phyloP scores from a whole-genome alignment of 2,797 vertebrate species.

The Labroides dimidiatus region DNA sequence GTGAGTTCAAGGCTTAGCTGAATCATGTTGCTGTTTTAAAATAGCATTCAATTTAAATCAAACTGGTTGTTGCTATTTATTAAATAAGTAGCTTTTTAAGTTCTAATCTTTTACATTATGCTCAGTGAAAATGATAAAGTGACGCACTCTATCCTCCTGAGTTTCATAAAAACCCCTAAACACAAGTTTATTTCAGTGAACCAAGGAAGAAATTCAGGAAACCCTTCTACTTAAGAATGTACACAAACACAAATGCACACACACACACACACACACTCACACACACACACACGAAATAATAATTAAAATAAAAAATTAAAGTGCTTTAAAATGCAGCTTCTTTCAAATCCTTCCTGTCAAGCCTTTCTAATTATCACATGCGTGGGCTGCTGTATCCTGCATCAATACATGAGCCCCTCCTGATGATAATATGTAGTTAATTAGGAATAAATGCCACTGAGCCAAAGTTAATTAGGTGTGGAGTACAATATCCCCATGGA shows the following conservation, averaged over 20 bases:
- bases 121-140: background rate
- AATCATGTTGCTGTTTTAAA: background rate
- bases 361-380: slow-evolving; percentile 67
- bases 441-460: slow-evolving; percentile 79
- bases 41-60: background rate
- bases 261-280: background rate
- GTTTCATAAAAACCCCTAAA: background rate
- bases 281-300: background rate
- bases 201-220: slow-evolving; percentile 11
- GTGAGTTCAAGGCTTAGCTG: too few species aligned
- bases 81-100: background rate
- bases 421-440: slow-evolving; percentile 80
- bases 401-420: slow-evolving; percentile 69
- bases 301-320: too few species aligned
- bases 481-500: slow-evolving; percentile 63
- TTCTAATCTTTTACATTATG: too few species aligned
- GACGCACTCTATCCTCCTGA: background rate
- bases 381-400: slow-evolving; percentile 65
- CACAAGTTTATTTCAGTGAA: slow-evolving; percentile 5
- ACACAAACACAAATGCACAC: background rate
- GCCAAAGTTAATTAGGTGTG: slow-evolving; percentile 76
- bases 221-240: background rate
- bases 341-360: slow-evolving; percentile 53
- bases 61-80: background rate
- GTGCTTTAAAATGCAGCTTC: slow-evolving; percentile 27